Evolutionary conservation across 2,888 invertebrate genomes (phyloP).

Genomic region (Eristalinus aeneus): DNA sequence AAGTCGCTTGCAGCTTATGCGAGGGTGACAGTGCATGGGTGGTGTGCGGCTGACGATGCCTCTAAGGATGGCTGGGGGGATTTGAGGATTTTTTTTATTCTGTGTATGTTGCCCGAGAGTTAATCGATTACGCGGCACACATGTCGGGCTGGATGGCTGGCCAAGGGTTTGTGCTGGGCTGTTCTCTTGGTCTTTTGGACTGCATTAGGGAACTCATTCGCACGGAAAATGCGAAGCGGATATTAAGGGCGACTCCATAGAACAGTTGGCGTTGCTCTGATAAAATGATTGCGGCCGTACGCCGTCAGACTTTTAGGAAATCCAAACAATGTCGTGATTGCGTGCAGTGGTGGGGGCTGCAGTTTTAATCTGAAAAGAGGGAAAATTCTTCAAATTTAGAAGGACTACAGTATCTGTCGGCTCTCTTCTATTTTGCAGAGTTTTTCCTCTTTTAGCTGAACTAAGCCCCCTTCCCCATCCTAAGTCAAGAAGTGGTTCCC

Average conservation of each 20-base stretch:
- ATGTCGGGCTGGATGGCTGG: slow-evolving; percentile 7
- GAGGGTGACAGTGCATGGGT: slow-evolving; percentile 12
- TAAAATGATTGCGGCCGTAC: slow-evolving; percentile 4
- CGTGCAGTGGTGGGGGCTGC: not conserved
- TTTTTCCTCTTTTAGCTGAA: too few relatives aligned
- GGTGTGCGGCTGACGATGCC: not conserved
- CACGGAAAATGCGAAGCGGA: slow-evolving; percentile 32
- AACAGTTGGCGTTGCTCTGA: slow-evolving; percentile 8
- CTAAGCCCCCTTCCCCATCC: too few relatives aligned
- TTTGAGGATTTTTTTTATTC: slow-evolving; percentile 37
- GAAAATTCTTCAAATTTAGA: too few relatives aligned
- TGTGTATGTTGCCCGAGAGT: slow-evolving; percentile 3
- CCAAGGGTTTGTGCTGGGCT: not conserved
- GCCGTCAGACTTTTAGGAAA: slow-evolving; percentile 25
- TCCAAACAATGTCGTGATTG: slow-evolving; percentile 13
- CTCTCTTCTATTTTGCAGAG: too few relatives aligned
- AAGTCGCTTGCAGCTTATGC: slow-evolving; percentile 32
- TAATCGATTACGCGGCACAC: slow-evolving; percentile 67
- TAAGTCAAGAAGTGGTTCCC: too few relatives aligned
- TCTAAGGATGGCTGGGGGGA: slow-evolving; percentile 20
- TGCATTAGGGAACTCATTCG: slow-evolving; percentile 27
- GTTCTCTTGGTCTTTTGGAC: not conserved
- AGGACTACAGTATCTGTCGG: too few relatives aligned
- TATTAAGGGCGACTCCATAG: slow-evolving; percentile 17
- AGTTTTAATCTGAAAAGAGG: too few relatives aligned